Conservation (phyloP, 2,113 vertebrate species). For the Antigone vipio region DNA sequence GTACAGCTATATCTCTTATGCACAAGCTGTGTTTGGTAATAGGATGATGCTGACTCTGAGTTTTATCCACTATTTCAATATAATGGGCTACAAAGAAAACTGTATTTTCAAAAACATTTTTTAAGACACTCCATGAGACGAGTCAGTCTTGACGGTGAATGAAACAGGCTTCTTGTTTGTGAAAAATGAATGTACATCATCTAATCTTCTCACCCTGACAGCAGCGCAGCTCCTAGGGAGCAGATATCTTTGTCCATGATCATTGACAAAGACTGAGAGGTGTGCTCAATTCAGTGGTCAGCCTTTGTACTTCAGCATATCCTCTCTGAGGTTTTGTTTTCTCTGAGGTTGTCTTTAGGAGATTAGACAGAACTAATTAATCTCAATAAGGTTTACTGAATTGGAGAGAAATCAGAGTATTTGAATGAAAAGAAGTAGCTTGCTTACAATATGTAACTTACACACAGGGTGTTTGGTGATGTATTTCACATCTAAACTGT, state of each 20-base stretch:
- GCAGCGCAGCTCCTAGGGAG: not conserved
- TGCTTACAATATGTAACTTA: not conserved
- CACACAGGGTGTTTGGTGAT: not conserved
- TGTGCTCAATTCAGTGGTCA: not conserved
- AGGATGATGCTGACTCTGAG: not conserved
- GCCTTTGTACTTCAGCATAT: not conserved
- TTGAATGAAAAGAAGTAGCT: not conserved
- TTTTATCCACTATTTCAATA: not conserved
- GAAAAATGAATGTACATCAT: not conserved
- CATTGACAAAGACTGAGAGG: not conserved
- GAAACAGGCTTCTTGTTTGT: not conserved
- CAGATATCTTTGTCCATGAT: not conserved
- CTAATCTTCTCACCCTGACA: not conserved
- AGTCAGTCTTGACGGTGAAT: not conserved
- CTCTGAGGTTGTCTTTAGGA: not conserved
- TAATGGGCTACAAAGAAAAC: not conserved
- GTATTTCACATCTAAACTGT: not conserved
- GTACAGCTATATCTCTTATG: not conserved
- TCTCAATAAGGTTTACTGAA: not conserved
- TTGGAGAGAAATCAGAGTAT: not conserved
- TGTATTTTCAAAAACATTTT: not conserved
- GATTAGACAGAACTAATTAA: not conserved
- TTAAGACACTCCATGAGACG: not conserved
- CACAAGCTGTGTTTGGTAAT: not conserved
- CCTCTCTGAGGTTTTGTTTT: not conserved